Evolutionary conservation across 2,113 vertebrate genomes (phyloP).

Genomic region (Helogale parvula): DNA sequence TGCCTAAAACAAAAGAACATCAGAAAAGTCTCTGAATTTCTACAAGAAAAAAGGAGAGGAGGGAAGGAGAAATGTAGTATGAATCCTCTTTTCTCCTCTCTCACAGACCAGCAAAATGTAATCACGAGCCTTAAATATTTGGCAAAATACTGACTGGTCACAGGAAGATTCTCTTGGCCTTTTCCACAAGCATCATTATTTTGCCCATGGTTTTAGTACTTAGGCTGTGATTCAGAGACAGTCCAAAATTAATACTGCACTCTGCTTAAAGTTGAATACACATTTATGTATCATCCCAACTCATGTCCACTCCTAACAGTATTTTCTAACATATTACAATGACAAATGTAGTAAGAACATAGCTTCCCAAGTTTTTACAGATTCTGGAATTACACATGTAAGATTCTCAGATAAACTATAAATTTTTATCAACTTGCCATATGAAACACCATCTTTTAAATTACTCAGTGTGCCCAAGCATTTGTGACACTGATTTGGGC

Average conservation of each 20-base stretch:
- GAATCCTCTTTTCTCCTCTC: neutral
- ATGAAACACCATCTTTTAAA: neutral
- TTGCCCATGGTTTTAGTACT: neutral
- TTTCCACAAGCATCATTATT: neutral
- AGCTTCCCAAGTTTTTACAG: neutral
- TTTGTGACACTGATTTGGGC: neutral
- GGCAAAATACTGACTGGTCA: neutral
- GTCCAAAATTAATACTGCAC: neutral
- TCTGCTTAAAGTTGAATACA: slow-evolving; percentile 17
- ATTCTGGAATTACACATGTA: neutral
- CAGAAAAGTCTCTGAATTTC: neutral
- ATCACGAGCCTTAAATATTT: neutral
- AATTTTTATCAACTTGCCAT: neutral
- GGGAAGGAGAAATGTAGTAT: accelerated
- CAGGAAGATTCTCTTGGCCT: neutral
- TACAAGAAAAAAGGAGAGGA: accelerated
- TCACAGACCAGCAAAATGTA: neutral
- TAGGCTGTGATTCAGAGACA: neutral
- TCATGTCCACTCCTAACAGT: neutral
- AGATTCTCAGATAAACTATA: neutral
- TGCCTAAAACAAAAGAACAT: slow-evolving; percentile 84
- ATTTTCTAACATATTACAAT: neutral
- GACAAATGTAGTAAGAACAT: neutral
- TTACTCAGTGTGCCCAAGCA: neutral
- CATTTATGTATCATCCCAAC: neutral